A percentile compares a stretch with the other conserved stretches of the same genome.
phyloP scores from a whole-genome alignment of 2,113 vertebrate genomes.

The Haliaeetus leucogaster region DNA sequence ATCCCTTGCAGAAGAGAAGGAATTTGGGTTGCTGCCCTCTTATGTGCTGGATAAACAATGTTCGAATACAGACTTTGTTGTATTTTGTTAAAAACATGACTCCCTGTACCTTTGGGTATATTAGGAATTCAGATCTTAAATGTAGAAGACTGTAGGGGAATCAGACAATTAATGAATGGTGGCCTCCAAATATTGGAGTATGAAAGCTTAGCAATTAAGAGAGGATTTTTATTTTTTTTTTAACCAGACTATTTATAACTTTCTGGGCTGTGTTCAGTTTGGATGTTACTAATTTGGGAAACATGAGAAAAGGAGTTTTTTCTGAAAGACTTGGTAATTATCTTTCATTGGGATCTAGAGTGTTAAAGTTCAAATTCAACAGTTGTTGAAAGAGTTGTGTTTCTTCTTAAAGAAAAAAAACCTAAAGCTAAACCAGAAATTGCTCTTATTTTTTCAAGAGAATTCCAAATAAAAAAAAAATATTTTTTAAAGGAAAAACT shows the following conservation, averaged over 20 bases:
- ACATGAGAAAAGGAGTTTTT: conserved; percentile 55
- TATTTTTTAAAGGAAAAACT: not conserved
- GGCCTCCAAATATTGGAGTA: not conserved
- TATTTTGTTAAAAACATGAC: not conserved
- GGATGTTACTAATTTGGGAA: conserved; percentile 53
- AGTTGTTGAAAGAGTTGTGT: no score
- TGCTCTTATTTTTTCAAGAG: not conserved
- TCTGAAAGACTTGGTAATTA: conserved; percentile 10
- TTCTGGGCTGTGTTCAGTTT: not conserved
- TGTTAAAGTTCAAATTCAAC: conserved; percentile 2
- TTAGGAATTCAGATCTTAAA: not conserved
- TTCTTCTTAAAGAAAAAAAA: not conserved
- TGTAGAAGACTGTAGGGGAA: not conserved
- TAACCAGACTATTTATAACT: conserved; percentile 24
- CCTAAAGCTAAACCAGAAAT: not conserved
- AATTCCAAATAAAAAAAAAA: not conserved
- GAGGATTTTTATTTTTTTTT: not conserved
- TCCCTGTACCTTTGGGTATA: not conserved
- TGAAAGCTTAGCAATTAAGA: not conserved
- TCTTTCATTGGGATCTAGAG: not conserved
- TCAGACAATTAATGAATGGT: not conserved
- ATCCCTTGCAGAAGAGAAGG: not conserved
- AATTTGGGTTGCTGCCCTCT: not conserved
- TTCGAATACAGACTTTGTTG: not conserved
- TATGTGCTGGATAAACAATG: not conserved